A percentile compares a stretch with the other conserved stretches of the same genome.
Conservation (phyloP, 2,888 invertebrate species). For the Lycocerus yunnanus region DNA sequence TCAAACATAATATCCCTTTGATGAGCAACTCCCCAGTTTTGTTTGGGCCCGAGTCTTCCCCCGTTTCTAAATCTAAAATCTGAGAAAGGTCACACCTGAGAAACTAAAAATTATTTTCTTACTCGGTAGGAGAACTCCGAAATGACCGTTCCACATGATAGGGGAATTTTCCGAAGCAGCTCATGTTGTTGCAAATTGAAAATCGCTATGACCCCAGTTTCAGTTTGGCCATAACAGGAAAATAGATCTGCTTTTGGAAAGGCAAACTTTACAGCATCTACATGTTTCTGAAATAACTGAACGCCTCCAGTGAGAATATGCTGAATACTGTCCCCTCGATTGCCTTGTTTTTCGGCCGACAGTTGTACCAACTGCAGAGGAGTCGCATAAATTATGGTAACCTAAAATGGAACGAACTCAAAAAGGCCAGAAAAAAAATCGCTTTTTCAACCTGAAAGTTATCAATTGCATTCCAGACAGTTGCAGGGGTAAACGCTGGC, state of each 20-base stretch:
- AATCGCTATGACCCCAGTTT: neutral
- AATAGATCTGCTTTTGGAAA: constrained; percentile 43
- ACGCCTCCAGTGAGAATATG: constrained; percentile 30
- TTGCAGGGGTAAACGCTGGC: constrained; percentile 26
- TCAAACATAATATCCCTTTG: constrained; percentile 51
- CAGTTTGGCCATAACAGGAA: constrained; percentile 16
- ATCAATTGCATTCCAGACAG: neutral
- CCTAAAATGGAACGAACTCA: neutral
- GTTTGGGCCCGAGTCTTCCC: constrained; percentile 55
- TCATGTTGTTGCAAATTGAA: constrained; percentile 5
- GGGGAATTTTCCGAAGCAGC: neutral
- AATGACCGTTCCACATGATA: neutral
- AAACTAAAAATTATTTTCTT: neutral
- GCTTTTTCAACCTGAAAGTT: neutral
- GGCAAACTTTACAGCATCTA: constrained; percentile 26
- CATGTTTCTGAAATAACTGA: constrained; percentile 19
- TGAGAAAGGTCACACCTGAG: constrained; percentile 34
- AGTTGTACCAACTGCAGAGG: constrained; percentile 1
- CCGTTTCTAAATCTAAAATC: constrained; percentile 55
- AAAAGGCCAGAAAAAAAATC: neutral
- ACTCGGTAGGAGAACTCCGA: neutral
- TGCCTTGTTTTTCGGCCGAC: neutral
- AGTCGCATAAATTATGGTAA: neutral
- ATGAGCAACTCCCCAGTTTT: constrained; percentile 59
- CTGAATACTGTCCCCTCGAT: neutral